These are phyloP conservation scores for Catharus bicknelli DNA, from an alignment of 2,113 vertebrate genomes.

Conservation along the genomic window DNA sequence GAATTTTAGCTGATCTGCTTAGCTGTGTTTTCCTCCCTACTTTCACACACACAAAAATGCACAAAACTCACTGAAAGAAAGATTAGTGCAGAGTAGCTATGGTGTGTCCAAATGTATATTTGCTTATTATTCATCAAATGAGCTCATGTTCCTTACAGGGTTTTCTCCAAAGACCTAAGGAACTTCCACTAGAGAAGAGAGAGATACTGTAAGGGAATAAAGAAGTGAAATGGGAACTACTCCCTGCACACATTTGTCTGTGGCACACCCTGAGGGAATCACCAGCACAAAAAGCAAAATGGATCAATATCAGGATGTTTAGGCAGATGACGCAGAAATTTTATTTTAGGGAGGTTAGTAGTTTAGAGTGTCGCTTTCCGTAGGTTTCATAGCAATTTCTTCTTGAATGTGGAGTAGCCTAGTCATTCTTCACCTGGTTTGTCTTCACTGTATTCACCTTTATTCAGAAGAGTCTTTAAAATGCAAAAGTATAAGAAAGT, in stretches of 20 bases:
- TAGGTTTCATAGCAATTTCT: background rate
- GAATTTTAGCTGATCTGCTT: background rate
- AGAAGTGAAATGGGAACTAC: background rate
- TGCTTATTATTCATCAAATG: background rate
- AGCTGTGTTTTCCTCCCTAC: background rate
- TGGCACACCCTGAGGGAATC: background rate
- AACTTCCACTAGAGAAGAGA: background rate
- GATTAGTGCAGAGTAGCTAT: background rate
- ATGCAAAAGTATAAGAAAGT: background rate
- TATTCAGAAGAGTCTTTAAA: background rate
- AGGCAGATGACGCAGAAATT: background rate
- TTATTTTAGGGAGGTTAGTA: background rate
- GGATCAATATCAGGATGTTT: background rate
- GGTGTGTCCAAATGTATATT: background rate
- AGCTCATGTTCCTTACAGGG: background rate
- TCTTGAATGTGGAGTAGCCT: background rate
- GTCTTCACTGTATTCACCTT: background rate
- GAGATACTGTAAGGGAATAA: background rate
- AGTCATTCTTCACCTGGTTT: background rate
- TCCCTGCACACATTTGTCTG: background rate
- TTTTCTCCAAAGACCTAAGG: conserved; percentile 9
- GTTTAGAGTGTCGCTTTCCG: background rate
- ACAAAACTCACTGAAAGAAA: background rate
- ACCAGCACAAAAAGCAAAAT: background rate
- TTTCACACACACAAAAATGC: background rate